phyloP scores from a whole-genome alignment of 2,888 invertebrate genomes.

The Hyalella azteca region DNA sequence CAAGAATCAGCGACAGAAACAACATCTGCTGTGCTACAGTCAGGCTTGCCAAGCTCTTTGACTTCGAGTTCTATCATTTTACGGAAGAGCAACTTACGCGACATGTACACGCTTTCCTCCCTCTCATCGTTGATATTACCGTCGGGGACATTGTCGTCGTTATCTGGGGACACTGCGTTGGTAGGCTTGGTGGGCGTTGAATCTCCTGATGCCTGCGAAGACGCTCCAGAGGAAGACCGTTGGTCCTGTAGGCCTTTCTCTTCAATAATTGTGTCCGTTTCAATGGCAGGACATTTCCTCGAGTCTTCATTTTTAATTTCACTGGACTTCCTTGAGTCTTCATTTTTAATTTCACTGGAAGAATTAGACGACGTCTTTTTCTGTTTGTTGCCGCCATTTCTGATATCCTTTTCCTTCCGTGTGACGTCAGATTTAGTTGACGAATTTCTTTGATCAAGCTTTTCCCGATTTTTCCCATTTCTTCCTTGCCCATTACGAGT shows the following conservation, averaged over 20 bases:
- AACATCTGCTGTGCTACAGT: slow-evolving; percentile 9
- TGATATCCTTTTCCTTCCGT: neutral
- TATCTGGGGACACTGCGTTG: neutral
- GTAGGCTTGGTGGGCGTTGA: slow-evolving; percentile 13
- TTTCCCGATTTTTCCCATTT: neutral
- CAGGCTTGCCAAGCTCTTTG: slow-evolving; percentile 16
- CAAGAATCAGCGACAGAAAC: slow-evolving; percentile 57
- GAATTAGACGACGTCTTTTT: neutral
- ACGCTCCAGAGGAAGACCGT: slow-evolving; percentile 24
- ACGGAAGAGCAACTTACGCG: slow-evolving; percentile 58
- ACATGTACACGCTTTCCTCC: slow-evolving; percentile 58
- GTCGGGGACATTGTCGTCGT: neutral
- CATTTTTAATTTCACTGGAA: neutral
- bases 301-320: neutral
- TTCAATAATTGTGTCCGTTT: neutral
- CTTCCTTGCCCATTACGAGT: neutral
- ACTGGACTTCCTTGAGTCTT: neutral
- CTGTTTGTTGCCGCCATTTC: neutral
- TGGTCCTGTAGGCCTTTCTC: neutral
- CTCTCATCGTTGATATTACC: neutral
- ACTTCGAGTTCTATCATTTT: slow-evolving; percentile 54
- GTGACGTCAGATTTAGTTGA: neutral
- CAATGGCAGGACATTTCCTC: neutral
- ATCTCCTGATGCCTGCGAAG: neutral
- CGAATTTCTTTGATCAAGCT: neutral